A percentile compares a stretch with the other conserved stretches of the same genome.
Evolutionary conservation across 2,888 invertebrate genomes (phyloP).

Genomic region (Chaetogeoica ovagalla): DNA sequence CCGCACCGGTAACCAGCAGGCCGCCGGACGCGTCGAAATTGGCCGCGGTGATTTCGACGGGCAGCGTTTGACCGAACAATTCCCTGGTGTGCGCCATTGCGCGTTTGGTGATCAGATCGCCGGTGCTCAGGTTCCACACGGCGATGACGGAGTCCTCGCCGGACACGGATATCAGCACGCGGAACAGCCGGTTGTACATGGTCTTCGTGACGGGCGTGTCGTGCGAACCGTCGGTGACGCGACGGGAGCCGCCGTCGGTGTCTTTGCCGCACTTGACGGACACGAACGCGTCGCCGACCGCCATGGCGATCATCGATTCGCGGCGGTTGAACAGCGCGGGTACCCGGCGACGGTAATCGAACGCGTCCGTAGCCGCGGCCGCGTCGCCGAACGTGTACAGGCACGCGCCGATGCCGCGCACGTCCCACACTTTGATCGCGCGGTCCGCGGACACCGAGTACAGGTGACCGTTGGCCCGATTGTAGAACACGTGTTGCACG

Average conservation of each 20-base stretch:
- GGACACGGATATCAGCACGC: conserved; percentile 71
- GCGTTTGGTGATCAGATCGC: conserved; percentile 69
- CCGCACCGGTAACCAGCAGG: conserved; percentile 73
- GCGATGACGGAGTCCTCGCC: conserved; percentile 78
- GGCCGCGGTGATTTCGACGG: conserved; percentile 76
- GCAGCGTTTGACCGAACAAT: conserved; percentile 68
- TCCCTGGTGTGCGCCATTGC: conserved; percentile 71
- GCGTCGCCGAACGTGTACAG: conserved; percentile 8
- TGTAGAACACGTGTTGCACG: neutral
- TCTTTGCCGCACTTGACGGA: neutral
- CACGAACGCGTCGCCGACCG: neutral
- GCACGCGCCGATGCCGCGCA: neutral
- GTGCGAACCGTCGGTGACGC: conserved; percentile 58
- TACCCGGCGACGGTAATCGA: neutral
- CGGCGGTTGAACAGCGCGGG: neutral
- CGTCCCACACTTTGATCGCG: conserved; percentile 19
- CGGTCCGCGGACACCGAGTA: conserved; percentile 19
- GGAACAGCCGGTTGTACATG: conserved; percentile 69
- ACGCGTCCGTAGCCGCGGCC: neutral
- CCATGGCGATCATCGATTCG: neutral
- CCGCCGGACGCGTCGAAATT: conserved; percentile 76
- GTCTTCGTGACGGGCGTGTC: conserved; percentile 57
- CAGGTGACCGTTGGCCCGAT: neutral
- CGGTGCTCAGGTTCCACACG: conserved; percentile 78
- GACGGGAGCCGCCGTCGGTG: conserved; percentile 57